A percentile compares a stretch with the other conserved stretches of the same genome.
Evolutionary conservation across 2,113 vertebrate species (phyloP).

Genomic region (Platysternon megacephalum): DNA sequence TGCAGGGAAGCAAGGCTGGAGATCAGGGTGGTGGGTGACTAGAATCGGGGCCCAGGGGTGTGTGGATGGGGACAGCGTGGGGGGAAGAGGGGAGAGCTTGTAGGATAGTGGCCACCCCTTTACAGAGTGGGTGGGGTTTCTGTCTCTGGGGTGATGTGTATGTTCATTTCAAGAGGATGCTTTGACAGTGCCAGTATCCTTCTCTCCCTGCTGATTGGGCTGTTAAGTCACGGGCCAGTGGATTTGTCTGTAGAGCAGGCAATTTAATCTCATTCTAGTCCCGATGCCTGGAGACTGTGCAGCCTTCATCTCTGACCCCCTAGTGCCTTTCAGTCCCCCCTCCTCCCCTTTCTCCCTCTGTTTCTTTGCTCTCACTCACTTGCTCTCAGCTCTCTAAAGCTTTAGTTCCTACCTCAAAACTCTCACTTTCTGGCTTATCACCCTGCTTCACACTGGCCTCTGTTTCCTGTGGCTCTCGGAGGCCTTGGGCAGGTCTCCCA

Average conservation of each 20-base stretch:
- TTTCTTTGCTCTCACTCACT: not conserved
- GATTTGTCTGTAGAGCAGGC: not conserved
- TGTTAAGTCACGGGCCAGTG: not conserved
- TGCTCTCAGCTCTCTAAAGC: not conserved
- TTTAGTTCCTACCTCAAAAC: not conserved
- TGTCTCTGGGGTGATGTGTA: not conserved
- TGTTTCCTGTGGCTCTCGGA: not conserved
- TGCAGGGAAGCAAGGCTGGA: not conserved
- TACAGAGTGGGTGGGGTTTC: not conserved
- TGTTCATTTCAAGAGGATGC: not conserved
- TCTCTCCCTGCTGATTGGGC: not conserved
- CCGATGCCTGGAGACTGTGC: not conserved
- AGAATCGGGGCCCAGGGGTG: not conserved
- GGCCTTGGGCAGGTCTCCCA: not conserved
- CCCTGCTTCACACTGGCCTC: not conserved
- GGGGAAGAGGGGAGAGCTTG: not conserved
- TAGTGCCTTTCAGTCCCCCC: not conserved
- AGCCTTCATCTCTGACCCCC: not conserved
- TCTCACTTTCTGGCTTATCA: not conserved
- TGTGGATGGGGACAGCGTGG: not conserved
- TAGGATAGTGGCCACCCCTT: not conserved
- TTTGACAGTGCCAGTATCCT: not conserved
- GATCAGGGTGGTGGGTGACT: not conserved
- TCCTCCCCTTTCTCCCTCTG: not conserved
- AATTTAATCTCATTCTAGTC: not conserved